Base-by-base conservation (phyloP, 2,888 invertebrate species). In the Catocala nupta region DNA sequence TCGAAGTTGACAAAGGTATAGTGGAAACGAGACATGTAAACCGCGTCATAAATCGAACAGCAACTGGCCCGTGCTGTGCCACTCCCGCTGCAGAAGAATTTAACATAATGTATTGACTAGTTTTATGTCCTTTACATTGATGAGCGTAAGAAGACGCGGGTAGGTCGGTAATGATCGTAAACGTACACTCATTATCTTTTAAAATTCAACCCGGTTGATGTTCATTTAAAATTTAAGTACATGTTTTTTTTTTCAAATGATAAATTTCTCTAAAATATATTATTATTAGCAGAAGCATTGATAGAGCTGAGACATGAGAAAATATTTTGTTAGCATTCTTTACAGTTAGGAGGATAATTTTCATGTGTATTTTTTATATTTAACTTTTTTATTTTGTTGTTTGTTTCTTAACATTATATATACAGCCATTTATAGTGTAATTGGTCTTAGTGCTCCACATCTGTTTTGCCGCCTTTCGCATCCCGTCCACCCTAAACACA, bases 61-160 rank as follows among this genome's bases (percentile, higher is more conserved):
- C 79, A 84, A 84, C 82, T 81, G 75, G 84, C 81, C 84, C 81
- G 82, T 79, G 81, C 81, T 80, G 8, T 73, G 84, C 82, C 86
- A 84, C 84, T 81, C 85, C 85, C 78, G 80, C 71, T 71, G 77
- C 75, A 71, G 76, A 81, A 81, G 83, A 83, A 85, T 84, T 88
- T 83, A 85, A 86, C 87, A 86, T 88, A 86, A 87, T 82, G 78
- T 80, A 78, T 82, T 81, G 84, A 85, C 83, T 83, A 70, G 79
- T 87, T 91, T 92, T 88, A 89, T 88, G 89, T 84, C 86, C 84
- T 85, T 86, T 85, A 88, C 89, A 89, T 90, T 90, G 91, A 90
- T 88, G 88, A 88, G 84, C 83, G 78, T 87, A 72, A 81, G 85
- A 64, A 77, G 75, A 78, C 81, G 75, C 86, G 84, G 81, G 64